Evolutionary conservation across 35 echinoderm and acorn worm genomes (phyloP).

Genomic region (Heliocidaris erythrogramma): DNA sequence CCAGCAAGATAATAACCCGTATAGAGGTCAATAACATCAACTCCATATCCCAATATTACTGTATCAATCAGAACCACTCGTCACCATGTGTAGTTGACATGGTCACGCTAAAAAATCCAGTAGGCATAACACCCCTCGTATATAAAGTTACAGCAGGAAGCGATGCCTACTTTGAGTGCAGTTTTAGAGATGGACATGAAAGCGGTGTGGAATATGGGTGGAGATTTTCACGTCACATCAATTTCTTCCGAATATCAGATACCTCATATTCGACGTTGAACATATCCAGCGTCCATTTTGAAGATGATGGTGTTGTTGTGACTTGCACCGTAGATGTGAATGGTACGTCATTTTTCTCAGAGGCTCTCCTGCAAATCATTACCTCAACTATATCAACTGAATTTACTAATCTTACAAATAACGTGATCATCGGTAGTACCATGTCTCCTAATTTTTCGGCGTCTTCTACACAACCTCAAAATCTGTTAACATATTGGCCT

Average conservation of each 20-base stretch:
- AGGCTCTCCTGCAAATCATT: background rate
- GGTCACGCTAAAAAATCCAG: too few relatives aligned
- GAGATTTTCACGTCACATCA: background rate
- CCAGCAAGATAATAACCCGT: too few relatives aligned
- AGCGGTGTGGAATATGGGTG: background rate
- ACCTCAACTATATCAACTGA: too few relatives aligned
- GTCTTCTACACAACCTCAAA: too few relatives aligned
- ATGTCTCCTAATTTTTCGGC: too few relatives aligned
- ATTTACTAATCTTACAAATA: too few relatives aligned
- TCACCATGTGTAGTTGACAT: too few relatives aligned
- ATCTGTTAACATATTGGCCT: too few relatives aligned
- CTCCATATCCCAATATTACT: too few relatives aligned
- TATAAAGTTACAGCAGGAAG: background rate
- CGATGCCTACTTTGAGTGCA: background rate
- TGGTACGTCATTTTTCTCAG: background rate
- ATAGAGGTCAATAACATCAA: too few relatives aligned
- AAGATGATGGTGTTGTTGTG: background rate
- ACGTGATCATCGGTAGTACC: background rate
- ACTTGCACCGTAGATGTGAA: background rate
- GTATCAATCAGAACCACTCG: too few relatives aligned
- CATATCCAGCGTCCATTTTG: background rate
- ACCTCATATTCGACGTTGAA: background rate
- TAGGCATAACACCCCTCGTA: background rate
- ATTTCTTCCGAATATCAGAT: background rate
- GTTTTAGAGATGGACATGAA: background rate